phyloP scores from a whole-genome alignment of 1,140 invertebrate species.

The Scaptomyza montana region DNA sequence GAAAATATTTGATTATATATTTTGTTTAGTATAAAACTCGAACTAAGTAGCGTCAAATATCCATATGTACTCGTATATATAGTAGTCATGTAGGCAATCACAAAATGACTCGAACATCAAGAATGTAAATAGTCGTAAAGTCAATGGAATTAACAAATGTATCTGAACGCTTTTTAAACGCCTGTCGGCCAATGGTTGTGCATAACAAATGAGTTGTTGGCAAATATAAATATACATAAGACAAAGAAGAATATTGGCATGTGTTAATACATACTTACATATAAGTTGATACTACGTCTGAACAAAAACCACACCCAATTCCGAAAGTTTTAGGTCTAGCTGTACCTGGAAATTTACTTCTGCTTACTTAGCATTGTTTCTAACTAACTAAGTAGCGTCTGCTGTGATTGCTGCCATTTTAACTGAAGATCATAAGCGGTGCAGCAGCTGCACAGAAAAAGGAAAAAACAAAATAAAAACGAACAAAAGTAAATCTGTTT shows the following conservation, averaged over 20 bases:
- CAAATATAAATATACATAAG: slow-evolving; percentile 18
- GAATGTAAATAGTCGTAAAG: slow-evolving; percentile 40
- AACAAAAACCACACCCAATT: slow-evolving; percentile 28
- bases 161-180: slow-evolving; percentile 69
- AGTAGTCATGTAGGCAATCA: not conserved
- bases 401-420: slow-evolving; percentile 76
- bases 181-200: slow-evolving; percentile 32
- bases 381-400: slow-evolving; percentile 33
- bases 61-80: too few species aligned
- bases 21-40: too few species aligned
- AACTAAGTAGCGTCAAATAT: too few species aligned
- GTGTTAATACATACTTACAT: not conserved
- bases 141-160: slow-evolving; percentile 55
- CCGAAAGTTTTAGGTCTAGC: not conserved
- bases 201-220: slow-evolving; percentile 42
- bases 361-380: slow-evolving; percentile 14
- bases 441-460: slow-evolving; percentile 56
- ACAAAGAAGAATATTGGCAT: slow-evolving; percentile 25
- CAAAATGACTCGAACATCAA: slow-evolving; percentile 33
- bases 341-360: slow-evolving; percentile 4
- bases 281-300: not conserved
- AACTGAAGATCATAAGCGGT: not conserved
- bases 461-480: slow-evolving; percentile 21
- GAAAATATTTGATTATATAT: too few species aligned
- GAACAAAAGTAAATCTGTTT: slow-evolving; percentile 74